Conservation (phyloP, 1,140 invertebrate species). For the Drosophila burlai region DNA sequence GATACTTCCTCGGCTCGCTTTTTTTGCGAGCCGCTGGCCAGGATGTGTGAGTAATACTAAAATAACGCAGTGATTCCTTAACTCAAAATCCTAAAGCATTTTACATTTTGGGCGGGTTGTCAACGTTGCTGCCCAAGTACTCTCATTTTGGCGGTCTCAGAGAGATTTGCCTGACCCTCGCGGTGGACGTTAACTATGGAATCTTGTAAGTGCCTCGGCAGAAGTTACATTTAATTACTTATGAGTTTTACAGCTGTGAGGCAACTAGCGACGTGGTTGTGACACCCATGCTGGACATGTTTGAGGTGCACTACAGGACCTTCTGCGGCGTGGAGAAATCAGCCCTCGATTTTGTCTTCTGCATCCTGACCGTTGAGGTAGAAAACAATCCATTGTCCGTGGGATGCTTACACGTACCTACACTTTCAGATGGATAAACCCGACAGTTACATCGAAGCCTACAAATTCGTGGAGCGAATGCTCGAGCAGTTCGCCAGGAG, state of each 20-base stretch:
- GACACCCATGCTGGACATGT: constrained; percentile 56
- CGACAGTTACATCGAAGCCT: constrained; percentile 22
- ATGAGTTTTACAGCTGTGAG: constrained; percentile 30
- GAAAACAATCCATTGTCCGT: background rate
- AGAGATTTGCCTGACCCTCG: constrained; percentile 34
- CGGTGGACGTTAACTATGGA: constrained; percentile 47
- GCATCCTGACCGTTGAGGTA: constrained; percentile 33
- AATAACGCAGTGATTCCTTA: no score
- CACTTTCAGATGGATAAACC: constrained; percentile 29
- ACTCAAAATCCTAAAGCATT: constrained; percentile 15
- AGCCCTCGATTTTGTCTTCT: constrained; percentile 50
- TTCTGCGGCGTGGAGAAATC: constrained; percentile 38
- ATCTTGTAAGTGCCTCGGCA: constrained; percentile 49
- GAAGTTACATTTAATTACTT: background rate
- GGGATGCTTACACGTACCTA: background rate
- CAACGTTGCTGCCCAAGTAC: constrained; percentile 34
- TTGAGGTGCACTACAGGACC: constrained; percentile 26
- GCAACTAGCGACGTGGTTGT: constrained; percentile 37
- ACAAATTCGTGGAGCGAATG: constrained; percentile 44
- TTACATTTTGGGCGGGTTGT: constrained; percentile 46
- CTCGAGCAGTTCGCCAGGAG: constrained; percentile 27
- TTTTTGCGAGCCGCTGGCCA: constrained; percentile 55
- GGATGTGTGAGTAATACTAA: constrained; percentile 40
- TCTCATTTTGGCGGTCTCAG: constrained; percentile 10
- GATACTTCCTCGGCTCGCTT: constrained; percentile 16